Conservation (phyloP, 2,113 vertebrate genomes). For the Hydrochoerus hydrochaeris region DNA sequence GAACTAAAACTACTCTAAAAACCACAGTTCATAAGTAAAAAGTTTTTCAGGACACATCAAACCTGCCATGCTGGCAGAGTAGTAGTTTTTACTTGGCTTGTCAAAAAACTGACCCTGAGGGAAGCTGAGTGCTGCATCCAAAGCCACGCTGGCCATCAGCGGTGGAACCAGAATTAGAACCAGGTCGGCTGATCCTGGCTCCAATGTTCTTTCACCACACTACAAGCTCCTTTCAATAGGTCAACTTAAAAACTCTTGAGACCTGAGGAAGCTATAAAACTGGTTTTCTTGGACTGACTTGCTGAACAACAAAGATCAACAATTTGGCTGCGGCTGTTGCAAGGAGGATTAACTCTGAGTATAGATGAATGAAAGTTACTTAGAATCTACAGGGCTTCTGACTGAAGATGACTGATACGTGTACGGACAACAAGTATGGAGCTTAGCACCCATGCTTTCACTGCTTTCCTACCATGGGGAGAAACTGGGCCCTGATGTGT, state of each 20-base stretch:
- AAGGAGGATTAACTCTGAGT: neutral
- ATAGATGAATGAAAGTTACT: neutral
- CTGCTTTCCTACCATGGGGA: neutral
- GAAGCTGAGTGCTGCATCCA: neutral
- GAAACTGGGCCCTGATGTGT: neutral
- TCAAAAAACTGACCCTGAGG: neutral
- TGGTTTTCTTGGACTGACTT: conserved; percentile 65
- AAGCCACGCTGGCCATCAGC: neutral
- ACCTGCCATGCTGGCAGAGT: neutral
- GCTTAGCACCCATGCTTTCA: neutral
- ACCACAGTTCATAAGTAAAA: neutral
- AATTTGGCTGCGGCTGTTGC: neutral
- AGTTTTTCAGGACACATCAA: neutral
- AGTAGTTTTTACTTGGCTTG: conserved; percentile 10
- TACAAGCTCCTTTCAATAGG: conserved; percentile 3
- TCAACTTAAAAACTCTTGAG: conserved; percentile 38
- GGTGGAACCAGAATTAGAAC: conserved; percentile 63
- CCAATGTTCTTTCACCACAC: neutral
- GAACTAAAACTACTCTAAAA: neutral
- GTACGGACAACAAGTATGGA: neutral
- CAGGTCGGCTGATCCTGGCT: conserved; percentile 1
- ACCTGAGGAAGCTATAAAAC: conserved; percentile 47
- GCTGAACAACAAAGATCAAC: conserved; percentile 37
- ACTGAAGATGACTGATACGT: neutral
- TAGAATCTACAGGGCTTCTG: neutral